Evolutionary conservation across 30 jellyfish, hydroid and myxozoan species (phyloP), one percentile per base, ranked within the genome.

Genomic region (Sanderia malayensis): DNA sequence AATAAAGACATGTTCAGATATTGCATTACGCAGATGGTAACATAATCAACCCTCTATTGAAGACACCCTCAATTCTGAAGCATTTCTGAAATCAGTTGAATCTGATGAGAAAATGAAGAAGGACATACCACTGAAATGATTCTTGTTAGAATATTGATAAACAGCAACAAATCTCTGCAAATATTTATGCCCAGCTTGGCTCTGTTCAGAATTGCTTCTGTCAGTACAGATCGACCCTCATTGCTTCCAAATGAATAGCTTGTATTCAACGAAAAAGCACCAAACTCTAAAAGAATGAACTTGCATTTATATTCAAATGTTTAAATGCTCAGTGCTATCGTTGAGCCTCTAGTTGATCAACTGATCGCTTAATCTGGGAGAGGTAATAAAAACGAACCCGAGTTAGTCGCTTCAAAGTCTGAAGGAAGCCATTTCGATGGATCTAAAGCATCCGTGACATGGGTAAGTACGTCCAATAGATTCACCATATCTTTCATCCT

Each of bases 111-210:
- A n/a, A n/a, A n/a, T n/a, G n/a, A n/a, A n/a, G n/a, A n/a, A n/a
- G n/a, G n/a, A 29, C 88, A 0, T 65, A 88, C 97, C 85, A 78
- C 61, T 46, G 93, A 24, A 34, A 74, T 65, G 30, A 81, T 45
- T 28, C 82, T 73, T 19, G 45, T 49, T 76, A 88, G 64, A 18
- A 82, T 61, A 41, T 88, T 69, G 24, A 88, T 33, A 4, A 88
- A 29, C 7, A 81, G 72, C 26, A 67, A 64, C 34, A 84, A 62
- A 62, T 88, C 97, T 0, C 97, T 82, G 81, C 97, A 81, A 4
- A 88, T 64, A 61, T 70, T 82, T 87, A 79, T 64, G n/a, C 74
- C 53, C 26, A 20, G 23, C 1, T 15, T 44, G 0, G 97, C 83
- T 31, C 68, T 74, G 71, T 64, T 66, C 66, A 25, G 52, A 66